Evolutionary conservation across 2,113 vertebrate genomes (phyloP).

Genomic region (Gorsachius goisagi): DNA sequence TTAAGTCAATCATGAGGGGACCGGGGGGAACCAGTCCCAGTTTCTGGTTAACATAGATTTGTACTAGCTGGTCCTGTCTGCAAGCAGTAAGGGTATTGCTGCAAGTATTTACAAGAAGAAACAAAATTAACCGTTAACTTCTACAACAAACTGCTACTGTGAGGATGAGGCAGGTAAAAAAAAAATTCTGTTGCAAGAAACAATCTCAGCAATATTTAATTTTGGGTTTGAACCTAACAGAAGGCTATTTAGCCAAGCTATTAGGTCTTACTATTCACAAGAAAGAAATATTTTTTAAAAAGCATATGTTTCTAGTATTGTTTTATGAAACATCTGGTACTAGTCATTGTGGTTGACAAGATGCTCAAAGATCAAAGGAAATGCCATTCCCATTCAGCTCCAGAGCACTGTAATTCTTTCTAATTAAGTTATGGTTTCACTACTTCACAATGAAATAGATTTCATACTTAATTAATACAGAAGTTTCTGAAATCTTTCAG

Average conservation of each 20-base stretch:
- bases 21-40: too few species aligned
- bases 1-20: background rate
- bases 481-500: background rate
- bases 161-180: background rate
- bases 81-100: background rate
- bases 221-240: background rate
- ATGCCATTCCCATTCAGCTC: background rate
- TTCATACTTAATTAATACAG: background rate
- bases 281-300: background rate
- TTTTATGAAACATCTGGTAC: conserved; percentile 9
- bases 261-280: background rate
- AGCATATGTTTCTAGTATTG: background rate
- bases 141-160: background rate
- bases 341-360: background rate
- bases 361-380: conserved; percentile 11
- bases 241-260: background rate
- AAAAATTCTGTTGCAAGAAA: background rate
- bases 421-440: conserved; percentile 37
- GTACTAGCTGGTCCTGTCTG: background rate
- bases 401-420: background rate
- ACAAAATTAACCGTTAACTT: background rate
- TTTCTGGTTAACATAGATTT: background rate
- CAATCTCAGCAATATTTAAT: background rate
- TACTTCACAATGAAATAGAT: background rate
- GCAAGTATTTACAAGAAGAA: background rate